Conservation (phyloP, 2,888 invertebrate species). For the Thymelicus acteon region DNA sequence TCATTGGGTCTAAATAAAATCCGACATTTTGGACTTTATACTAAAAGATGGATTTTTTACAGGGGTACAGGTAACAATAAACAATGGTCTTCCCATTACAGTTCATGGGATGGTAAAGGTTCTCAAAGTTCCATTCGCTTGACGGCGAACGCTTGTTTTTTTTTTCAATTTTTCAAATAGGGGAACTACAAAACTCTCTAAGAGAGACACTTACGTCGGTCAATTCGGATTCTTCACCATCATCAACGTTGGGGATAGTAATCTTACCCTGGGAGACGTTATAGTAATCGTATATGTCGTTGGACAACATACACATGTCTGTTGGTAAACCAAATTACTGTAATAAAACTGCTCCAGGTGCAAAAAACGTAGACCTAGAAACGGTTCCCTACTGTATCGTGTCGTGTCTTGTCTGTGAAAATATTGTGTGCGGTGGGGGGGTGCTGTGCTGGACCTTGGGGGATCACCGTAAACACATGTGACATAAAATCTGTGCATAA, state of each 20-base stretch:
- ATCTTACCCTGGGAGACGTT: constrained; percentile 98
- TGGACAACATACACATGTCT: constrained; percentile 92
- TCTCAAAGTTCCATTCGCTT: constrained; percentile 20
- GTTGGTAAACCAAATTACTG: constrained; percentile 70
- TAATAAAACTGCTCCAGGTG: constrained; percentile 46
- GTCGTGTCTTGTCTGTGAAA: constrained; percentile 57
- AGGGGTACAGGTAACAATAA: constrained; percentile 25
- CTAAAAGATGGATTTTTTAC: constrained; percentile 22
- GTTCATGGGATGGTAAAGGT: constrained; percentile 36
- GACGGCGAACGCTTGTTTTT: constrained; percentile 21
- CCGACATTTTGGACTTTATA: constrained; percentile 22
- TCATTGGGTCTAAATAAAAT: constrained; percentile 23
- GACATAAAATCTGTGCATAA: constrained; percentile 71
- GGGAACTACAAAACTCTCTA: constrained; percentile 41
- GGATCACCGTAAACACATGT: constrained; percentile 49
- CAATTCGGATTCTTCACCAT: constrained; percentile 94
- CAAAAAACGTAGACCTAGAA: constrained; percentile 40
- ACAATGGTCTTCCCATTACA: constrained; percentile 29
- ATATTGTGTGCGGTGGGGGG: constrained; percentile 55
- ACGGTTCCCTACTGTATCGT: constrained; percentile 47
- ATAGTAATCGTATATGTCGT: constrained; percentile 96
- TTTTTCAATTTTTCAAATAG: constrained; percentile 40
- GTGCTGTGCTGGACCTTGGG: constrained; percentile 71
- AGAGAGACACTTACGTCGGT: constrained; percentile 92
- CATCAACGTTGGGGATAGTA: constrained; percentile 97